These are phyloP conservation scores for Bombus consobrinus DNA, from an alignment of 1,140 invertebrate genomes.

Conservation along the genomic window DNA sequence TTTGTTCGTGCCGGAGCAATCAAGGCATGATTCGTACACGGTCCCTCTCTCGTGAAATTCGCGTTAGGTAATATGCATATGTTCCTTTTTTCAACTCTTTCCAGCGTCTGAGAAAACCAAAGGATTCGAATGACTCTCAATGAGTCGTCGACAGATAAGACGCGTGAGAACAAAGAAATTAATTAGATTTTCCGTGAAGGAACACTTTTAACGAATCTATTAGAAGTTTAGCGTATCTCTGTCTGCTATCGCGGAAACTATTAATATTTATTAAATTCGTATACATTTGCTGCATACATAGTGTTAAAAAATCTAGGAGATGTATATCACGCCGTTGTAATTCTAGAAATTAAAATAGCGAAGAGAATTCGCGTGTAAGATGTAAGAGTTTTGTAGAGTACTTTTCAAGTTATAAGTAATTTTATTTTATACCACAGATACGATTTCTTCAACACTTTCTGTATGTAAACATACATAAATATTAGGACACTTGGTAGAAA, in stretches of 20 bases:
- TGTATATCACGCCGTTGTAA: too few relatives aligned
- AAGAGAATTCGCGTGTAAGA: too few relatives aligned
- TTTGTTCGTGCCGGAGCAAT: constrained; percentile 40
- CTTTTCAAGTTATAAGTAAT: too few relatives aligned
- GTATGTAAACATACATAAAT: too few relatives aligned
- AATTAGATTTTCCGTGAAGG: constrained; percentile 2
- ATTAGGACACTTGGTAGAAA: too few relatives aligned
- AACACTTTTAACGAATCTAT: neutral
- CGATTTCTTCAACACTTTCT: too few relatives aligned
- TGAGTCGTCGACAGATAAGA: constrained; percentile 5
- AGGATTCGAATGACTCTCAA: neutral
- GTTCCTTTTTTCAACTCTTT: neutral
- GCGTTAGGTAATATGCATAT: neutral
- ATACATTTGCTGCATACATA: too few relatives aligned
- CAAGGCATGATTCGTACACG: neutral
- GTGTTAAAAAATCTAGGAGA: too few relatives aligned
- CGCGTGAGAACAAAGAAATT: constrained; percentile 18
- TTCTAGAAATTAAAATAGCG: too few relatives aligned
- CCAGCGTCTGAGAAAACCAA: neutral
- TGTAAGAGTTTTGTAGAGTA: too few relatives aligned
- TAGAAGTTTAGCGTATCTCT: neutral
- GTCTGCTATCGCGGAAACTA: neutral
- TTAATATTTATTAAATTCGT: neutral
- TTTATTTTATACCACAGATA: too few relatives aligned
- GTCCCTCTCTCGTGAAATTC: constrained; percentile 19